Evolutionary conservation across 2,888 invertebrate species (phyloP).

Genomic region (Archaeoteleia sp.): DNA sequence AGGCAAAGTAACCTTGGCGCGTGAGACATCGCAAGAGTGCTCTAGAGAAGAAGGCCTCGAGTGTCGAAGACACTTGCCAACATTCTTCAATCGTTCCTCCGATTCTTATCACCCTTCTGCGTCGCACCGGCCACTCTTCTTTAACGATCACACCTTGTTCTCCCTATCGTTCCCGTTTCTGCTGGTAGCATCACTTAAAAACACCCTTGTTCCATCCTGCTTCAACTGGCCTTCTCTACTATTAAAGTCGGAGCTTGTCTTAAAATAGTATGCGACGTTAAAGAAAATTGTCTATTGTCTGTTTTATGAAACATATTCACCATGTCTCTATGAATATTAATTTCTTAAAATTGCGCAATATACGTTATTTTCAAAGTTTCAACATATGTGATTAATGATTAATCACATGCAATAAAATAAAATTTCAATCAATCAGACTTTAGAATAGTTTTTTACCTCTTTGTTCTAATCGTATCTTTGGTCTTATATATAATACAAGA

Average conservation of each 20-base stretch:
- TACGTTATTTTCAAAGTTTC: too few species aligned
- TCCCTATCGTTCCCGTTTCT: slow-evolving; percentile 32
- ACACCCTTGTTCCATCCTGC: background rate
- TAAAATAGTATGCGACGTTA: too few species aligned
- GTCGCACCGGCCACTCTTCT: slow-evolving; percentile 30
- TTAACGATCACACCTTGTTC: slow-evolving; percentile 51
- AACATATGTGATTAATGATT: too few species aligned
- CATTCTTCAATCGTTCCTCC: slow-evolving; percentile 32
- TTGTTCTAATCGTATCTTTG: too few species aligned
- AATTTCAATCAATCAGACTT: too few species aligned
- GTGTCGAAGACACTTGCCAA: slow-evolving; percentile 29
- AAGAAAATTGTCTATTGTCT: background rate
- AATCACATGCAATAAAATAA: too few species aligned
- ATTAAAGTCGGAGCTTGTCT: background rate
- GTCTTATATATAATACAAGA: too few species aligned
- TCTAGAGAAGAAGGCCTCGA: slow-evolving; percentile 28
- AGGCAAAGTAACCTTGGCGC: slow-evolving; percentile 35
- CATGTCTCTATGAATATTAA: too few species aligned
- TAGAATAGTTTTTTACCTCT: too few species aligned
- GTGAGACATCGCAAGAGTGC: slow-evolving; percentile 32
- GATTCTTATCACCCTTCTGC: slow-evolving; percentile 35
- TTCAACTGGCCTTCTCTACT: background rate
- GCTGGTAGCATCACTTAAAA: slow-evolving; percentile 22
- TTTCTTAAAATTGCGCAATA: too few species aligned
- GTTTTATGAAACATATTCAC: too few species aligned